Evolutionary conservation across 2,113 vertebrate species (phyloP), one percentile per base, ranked within the genome.

Genomic region (Eulacestoma nigropectus): DNA sequence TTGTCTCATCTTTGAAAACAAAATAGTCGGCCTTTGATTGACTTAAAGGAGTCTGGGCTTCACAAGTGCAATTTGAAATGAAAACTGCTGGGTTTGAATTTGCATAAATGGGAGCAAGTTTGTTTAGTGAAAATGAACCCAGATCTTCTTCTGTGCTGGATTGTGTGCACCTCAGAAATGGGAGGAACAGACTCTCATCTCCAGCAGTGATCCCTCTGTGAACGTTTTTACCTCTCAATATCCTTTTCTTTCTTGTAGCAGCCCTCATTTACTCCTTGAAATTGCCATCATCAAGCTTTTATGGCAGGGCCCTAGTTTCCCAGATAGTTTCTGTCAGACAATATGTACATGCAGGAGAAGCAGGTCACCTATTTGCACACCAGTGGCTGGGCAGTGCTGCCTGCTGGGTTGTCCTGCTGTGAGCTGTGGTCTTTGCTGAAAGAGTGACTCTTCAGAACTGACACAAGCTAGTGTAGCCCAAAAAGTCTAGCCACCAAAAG

Each of bases 11-110:
- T 73, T 59, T 67, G 82, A 42, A 93, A 87, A 75, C 32, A 83
- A 57, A 91, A 44, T 35, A 72, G 39, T 77, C 32, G 55, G 62
- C 46, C 80, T 93, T 84, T 84, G 68, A 63, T 87, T 77, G 84
- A 81, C 57, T 78, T 83, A 10, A 72, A 65, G 41, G 62, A 82
- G 39, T 86, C 62, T 90, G 89, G 68, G 56, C 41, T 92, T 94
- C 64, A 73, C 84, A 87, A 95, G 82, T 93, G 87, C 85, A 95
- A 87, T 95, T 87, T 79, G 65, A 94, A 94, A 88, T 64, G 19
- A 74, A 93, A 88, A 81, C 17, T 86, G 26, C 37, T 93, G 80
- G 50, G 1, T 81, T 96, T 87, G 60, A 73, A 69, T 95, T 91
- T 32, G 27, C 39, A 35, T 80, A 44, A 75, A 83, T 17, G 77